A percentile compares a stretch with the other conserved stretches of the same genome.
phyloP scores from a whole-genome alignment of 2,888 invertebrate genomes.

The Mongoloraphidia duomilia region DNA sequence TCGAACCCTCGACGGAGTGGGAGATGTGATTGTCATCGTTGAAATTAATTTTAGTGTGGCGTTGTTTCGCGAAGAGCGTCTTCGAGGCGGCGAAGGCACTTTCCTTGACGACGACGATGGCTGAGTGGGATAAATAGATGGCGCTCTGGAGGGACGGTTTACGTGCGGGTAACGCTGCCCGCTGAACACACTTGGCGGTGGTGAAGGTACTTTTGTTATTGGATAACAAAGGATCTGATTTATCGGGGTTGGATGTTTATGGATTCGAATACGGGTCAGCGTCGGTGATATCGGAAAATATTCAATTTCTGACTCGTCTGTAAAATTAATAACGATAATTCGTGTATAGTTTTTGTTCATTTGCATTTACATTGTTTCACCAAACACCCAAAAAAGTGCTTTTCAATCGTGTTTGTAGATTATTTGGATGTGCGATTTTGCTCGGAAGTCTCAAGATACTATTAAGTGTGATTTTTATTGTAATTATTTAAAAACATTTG shows the following conservation, averaged over 20 bases:
- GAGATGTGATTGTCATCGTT: slow-evolving; percentile 30
- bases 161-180: slow-evolving; percentile 44
- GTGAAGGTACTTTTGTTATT: slow-evolving; percentile 28
- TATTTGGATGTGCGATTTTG: no score
- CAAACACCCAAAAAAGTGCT: no score
- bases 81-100: slow-evolving; percentile 60
- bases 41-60: slow-evolving; percentile 51
- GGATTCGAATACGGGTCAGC: slow-evolving; percentile 63
- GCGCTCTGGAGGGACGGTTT: slow-evolving; percentile 31
- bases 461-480: no score
- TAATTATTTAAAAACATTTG: no score
- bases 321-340: slow-evolving; percentile 26
- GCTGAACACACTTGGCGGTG: slow-evolving; percentile 38
- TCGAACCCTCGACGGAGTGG: slow-evolving; percentile 14
- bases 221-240: slow-evolving; percentile 50
- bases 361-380: no score
- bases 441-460: no score
- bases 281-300: slow-evolving; percentile 71
- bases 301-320: slow-evolving; percentile 67
- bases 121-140: slow-evolving; percentile 9
- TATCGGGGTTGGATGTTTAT: slow-evolving; percentile 42
- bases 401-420: no score
- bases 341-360: no score
- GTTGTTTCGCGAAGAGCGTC: slow-evolving; percentile 61
- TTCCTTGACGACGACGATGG: slow-evolving; percentile 24